A percentile compares a stretch with the other conserved stretches of the same genome.
These are phyloP conservation scores for Ptilorrhoa leucosticta DNA, from an alignment of 2,113 vertebrate species.

Conservation along the genomic window DNA sequence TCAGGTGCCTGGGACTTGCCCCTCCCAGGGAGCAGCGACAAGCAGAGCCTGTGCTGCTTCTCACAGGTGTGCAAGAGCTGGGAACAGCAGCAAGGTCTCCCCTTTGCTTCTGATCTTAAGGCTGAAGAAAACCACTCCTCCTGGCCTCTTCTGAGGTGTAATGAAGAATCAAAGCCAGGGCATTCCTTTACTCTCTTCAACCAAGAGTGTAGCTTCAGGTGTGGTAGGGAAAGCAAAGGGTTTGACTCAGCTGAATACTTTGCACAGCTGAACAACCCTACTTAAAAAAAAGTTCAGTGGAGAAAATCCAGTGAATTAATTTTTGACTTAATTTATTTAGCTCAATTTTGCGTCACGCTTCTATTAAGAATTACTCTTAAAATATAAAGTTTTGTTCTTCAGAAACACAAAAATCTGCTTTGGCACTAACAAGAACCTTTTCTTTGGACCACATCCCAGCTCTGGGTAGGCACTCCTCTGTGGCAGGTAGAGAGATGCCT, in stretches of 20 bases:
- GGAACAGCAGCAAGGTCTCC: background rate
- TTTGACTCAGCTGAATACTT: background rate
- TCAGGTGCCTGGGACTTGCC: background rate
- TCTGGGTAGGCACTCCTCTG: background rate
- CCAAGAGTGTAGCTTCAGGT: background rate
- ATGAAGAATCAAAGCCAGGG: background rate
- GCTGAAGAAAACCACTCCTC: background rate
- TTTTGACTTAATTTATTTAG: background rate
- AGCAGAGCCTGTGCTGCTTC: background rate
- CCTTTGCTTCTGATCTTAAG: background rate
- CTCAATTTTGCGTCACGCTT: background rate
- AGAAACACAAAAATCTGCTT: background rate
- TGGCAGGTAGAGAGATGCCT: background rate
- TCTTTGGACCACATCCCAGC: background rate
- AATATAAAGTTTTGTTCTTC: background rate
- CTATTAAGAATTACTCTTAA: background rate
- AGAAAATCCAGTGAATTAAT: background rate
- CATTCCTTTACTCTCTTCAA: background rate
- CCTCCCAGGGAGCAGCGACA: background rate
- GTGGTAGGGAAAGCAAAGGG: background rate
- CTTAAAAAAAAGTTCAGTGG: background rate
- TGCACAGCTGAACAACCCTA: background rate
- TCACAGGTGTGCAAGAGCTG: fast-evolving
- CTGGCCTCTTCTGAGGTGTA: fast-evolving
- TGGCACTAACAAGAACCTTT: background rate